Conservation (phyloP, 2,113 vertebrate genomes). For the Fulmarus glacialis region DNA sequence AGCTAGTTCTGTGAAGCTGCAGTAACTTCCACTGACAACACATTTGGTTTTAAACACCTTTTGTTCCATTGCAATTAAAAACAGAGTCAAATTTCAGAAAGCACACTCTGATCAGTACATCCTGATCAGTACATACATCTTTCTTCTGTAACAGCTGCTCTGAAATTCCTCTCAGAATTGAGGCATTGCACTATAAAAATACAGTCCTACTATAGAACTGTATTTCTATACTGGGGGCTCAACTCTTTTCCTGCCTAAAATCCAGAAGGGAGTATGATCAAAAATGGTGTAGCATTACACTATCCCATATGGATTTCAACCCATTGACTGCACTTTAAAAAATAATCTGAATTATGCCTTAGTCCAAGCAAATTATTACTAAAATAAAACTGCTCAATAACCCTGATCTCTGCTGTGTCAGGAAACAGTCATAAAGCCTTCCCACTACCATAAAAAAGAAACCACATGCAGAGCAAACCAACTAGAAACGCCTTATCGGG, state of each 20-base stretch:
- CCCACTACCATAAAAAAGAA: not conserved
- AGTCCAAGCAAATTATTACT: not conserved
- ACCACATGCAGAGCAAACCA: not conserved
- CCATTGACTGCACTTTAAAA: not conserved
- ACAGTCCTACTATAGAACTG: not conserved
- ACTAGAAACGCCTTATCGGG: not conserved
- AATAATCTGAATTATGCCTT: not conserved
- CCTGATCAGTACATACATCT: not conserved
- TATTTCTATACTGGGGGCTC: not conserved
- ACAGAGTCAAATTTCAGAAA: not conserved
- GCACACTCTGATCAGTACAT: not conserved
- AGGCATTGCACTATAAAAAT: not conserved
- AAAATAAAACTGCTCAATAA: not conserved
- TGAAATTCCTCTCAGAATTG: not conserved
- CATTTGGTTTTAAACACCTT: not conserved
- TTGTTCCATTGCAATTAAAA: not conserved
- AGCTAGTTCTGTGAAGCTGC: not conserved
- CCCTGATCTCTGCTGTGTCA: not conserved
- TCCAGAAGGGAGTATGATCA: not conserved
- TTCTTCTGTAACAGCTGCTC: not conserved
- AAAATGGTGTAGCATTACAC: not conserved
- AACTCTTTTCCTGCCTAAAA: not conserved
- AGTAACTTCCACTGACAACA: not conserved
- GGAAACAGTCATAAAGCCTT: not conserved
- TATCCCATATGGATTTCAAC: not conserved